Base-by-base conservation (phyloP, 2,113 vertebrate genomes). In the Pampusana beccarii region DNA sequence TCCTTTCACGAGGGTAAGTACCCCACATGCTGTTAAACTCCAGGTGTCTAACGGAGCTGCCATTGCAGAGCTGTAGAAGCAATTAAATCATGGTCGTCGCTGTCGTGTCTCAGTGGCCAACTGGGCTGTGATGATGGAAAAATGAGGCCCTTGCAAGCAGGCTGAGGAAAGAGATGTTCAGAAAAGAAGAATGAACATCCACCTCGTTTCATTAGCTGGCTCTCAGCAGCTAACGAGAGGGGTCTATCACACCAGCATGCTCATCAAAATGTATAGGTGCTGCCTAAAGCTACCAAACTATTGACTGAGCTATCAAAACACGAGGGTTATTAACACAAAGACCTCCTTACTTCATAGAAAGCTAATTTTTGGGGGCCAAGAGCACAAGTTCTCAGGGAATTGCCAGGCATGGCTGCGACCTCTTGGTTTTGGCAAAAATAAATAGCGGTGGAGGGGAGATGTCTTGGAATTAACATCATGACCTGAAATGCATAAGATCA, bases 241-340 rank as follows among this genome's bases (percentile, higher is more conserved):
- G 85, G 86, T 96, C 96, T 80, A 74, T 31, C 86, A 42, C 64
- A 80, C 82, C 10, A 18, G 91, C 62, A 84, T 60, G 77, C 71
- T 77, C 51, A 13, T 94, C 93, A 86, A 92, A 93, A 95, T 92
- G 89, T 95, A 95, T 72, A 95, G 24, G 87, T 80, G 65, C 86
- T 81, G 81, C 89, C 87, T 90, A 89, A 80, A 96, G 88, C 88
- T 92, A 92, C 77, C 66, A 77, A 96, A 97, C 96, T 92, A 97
- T 96, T 95, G 91, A 96, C 78, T 82, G 87, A 96, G 74, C 93
- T 90, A 93, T 86, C 93, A 97, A 97, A 96, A 88, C 62, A 84
- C 12, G 16, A 92, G 60, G 83, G 81, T 91, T 96, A 93, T 96
- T 94, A 94, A 96, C 74, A 78, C 60, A 94, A 96, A 96, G 90